Evolutionary conservation across 2,113 vertebrate species (phyloP).

Genomic region (Oreochromis aureus): DNA sequence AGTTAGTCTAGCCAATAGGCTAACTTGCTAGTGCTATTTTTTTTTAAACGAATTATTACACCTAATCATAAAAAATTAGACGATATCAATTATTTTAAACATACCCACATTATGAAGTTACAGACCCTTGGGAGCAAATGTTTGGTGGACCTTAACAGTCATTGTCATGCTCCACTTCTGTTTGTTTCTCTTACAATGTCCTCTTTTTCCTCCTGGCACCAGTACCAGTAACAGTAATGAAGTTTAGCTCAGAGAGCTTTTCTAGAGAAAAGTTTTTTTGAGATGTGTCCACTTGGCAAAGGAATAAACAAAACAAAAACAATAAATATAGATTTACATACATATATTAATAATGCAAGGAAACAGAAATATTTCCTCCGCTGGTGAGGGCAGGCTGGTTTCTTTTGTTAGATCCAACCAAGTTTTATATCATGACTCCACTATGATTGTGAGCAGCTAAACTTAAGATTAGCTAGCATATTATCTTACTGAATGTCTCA

Average conservation of each 20-base stretch:
- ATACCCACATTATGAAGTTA: background rate
- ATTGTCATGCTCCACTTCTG: background rate
- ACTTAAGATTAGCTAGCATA: background rate
- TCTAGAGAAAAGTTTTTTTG: background rate
- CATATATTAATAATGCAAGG: background rate
- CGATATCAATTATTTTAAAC: background rate
- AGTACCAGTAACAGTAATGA: background rate
- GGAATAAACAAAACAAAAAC: background rate
- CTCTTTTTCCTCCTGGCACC: background rate
- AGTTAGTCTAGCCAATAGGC: background rate
- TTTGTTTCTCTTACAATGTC: background rate
- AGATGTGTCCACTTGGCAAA: background rate
- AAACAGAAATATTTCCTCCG: background rate
- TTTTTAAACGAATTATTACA: background rate
- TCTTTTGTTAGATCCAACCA: background rate
- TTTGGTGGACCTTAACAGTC: background rate
- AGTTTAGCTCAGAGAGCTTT: background rate
- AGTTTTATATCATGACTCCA: background rate
- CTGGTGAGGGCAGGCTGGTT: background rate
- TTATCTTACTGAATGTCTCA: background rate
- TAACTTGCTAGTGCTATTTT: background rate
- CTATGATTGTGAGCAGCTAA: background rate
- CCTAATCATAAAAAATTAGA: background rate
- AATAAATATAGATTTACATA: background rate
- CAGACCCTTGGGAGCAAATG: background rate